Base-by-base conservation (phyloP, 53 echinoderm and acorn worm genomes). In the Antedon mediterranea region DNA sequence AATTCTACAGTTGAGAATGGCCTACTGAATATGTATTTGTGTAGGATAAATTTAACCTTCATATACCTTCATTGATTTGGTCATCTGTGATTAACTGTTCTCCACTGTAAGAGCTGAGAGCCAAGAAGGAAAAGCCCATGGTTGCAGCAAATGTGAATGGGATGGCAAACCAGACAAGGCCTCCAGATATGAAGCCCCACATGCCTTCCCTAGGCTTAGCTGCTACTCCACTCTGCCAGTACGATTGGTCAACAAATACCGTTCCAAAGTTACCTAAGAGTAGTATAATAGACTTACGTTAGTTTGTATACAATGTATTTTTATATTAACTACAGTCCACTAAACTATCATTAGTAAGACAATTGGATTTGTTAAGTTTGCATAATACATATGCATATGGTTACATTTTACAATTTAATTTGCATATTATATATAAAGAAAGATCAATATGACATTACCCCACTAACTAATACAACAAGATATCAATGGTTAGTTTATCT, bases 141-240 rank as follows among this genome's bases (percentile, higher is more conserved):
- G 91, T 97, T 27, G 97, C 89, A 30, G 91, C 89, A 75, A 97
- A 97, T 27, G 92, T 83, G 78, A 97, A 97, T 31, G 97, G 97
- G 15, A 97, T 89, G n/a, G 97, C 89, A 81, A 97, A 97, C 97
- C 97, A 97, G 13, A 89, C 89, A 73, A 97, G 72, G 29, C 97
- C 97, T 5, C 91, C 97, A 29, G 83, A 43, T 26, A 97, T 79
- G 77, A 97, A 97, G 30, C 97, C 97, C 97, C 97, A 97, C 91
- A 97, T 91, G 31, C 97, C 97, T 75, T 97, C 79, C 31, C 86
- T 81, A 30, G 97, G 97, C 78, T 97, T 97, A 73, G 97, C 97
- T 20, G 97, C 97, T 4, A 97, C 97, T 23, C 89, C 83, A 79
- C 97, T 97, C 84, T 97, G 97, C 97, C 95, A 97, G 88, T 92